Evolutionary conservation across 2,888 invertebrate genomes (phyloP), one percentile per base, ranked within the genome.

Genomic region (Melieria crassipennis): DNA sequence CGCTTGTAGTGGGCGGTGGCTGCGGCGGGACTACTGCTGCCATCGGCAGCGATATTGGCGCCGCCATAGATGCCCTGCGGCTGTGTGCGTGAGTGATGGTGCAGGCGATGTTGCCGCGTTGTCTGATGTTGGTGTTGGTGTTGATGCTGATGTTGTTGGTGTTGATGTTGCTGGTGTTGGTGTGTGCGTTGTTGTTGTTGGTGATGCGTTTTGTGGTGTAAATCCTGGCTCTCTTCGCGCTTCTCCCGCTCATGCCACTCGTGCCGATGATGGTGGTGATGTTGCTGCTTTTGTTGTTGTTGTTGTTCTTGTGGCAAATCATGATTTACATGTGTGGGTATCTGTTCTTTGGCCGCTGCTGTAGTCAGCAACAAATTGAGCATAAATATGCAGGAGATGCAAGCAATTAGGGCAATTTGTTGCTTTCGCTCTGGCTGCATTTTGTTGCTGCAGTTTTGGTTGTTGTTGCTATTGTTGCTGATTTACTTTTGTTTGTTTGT

Each of bases 321-420:
- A 50, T 77, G 78, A 73, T 79, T 80, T 69, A 77, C 70, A 58
- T 70, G 63, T 57, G 71, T 69, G 61, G 76, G 68, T 74, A 75
- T 72, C 67, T 76, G 76, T 71, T 79, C 79, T 77, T 78, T 78
- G 76, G 79, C 77, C 69, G 73, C 72, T 68, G 76, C 75, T 72
- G 78, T 78, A 64, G 69, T 73, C 58, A 76, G 69, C 75, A 78
- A 71, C 71, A 77, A 76, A 75, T 78, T 77, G 60, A 79, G 67
- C 71, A 77, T 70, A 72, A 78, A 76, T 72, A 78, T 68, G 46
- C 73, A 62, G 13, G 67, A 73, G 69, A 79, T 75, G 71, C 75
- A 69, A 45, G 70, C 70, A 62, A 76, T 73, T 67, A 77, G 64
- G 58, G 76, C 73, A 73, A 78, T 71, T 71, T 77, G 74, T 57